Conservation (phyloP, 2,797 vertebrate species). For the Enoplosus armatus region DNA sequence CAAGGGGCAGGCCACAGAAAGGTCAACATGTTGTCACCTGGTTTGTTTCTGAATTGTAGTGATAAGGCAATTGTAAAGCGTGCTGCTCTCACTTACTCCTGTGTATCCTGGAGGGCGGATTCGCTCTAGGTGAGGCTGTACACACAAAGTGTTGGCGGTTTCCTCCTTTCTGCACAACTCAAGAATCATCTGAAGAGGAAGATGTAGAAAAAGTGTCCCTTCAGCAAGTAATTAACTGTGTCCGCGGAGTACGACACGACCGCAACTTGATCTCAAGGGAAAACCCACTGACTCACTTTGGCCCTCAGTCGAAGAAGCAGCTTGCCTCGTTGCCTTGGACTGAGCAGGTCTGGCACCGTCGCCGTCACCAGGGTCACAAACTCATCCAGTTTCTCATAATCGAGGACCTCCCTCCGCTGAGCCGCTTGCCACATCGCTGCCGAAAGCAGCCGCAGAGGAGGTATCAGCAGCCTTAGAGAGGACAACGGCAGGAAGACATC, state of each 20-base stretch:
- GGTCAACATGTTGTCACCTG: not conserved
- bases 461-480: constrained; percentile 72
- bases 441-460: constrained; percentile 81
- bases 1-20: too few species aligned
- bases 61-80: not conserved
- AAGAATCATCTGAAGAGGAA: constrained; percentile 67
- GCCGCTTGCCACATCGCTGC: constrained; percentile 87
- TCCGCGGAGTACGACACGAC: too few species aligned
- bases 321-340: constrained; percentile 82
- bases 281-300: constrained; percentile 75
- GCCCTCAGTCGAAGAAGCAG: constrained; percentile 86
- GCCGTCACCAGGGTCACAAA: constrained; percentile 83
- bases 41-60: not conserved
- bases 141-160: constrained; percentile 42
- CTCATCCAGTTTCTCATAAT: constrained; percentile 84
- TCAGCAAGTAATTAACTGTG: not conserved
- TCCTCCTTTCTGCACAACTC: constrained; percentile 71
- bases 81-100: constrained; percentile 59
- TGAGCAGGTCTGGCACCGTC: constrained; percentile 83
- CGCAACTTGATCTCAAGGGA: not conserved
- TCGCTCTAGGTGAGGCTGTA: constrained; percentile 70
- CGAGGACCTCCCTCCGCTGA: constrained; percentile 71
- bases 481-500: constrained; percentile 76
- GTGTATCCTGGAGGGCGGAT: constrained; percentile 66
- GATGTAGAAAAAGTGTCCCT: not conserved